Percentiles rank a stretch among this genome's conserved stretches.
These are phyloP conservation scores for Chaetorhynchus papuensis DNA, from an alignment of 2,113 vertebrate genomes.

Conservation along the genomic window DNA sequence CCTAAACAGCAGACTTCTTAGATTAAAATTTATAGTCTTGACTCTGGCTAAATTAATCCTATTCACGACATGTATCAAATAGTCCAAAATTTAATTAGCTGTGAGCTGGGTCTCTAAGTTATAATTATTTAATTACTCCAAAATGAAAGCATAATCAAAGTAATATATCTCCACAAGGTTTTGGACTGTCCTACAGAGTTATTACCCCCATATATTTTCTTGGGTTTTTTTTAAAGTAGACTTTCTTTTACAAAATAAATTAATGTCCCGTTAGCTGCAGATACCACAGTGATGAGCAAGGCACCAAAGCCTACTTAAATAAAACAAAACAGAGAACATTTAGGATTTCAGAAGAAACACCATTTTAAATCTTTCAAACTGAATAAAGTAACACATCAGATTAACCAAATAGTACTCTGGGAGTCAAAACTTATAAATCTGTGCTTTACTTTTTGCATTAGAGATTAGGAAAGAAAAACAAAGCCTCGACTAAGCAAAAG, in stretches of 20 bases:
- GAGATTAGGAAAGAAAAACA: not conserved
- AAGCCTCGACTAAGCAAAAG: not conserved
- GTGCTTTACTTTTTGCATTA: not conserved
- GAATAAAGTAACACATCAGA: not conserved
- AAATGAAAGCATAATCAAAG: conserved; percentile 65
- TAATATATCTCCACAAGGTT: conserved; percentile 50
- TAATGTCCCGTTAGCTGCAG: not conserved
- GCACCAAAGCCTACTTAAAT: not conserved
- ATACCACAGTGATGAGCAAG: not conserved
- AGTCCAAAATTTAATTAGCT: conserved; percentile 67
- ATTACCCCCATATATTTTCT: not conserved
- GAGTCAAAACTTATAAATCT: not conserved
- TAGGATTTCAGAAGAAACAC: not conserved
- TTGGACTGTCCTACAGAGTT: conserved; percentile 7
- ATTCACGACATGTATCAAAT: conserved; percentile 29
- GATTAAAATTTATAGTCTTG: conserved; percentile 50
- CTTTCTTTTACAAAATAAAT: not conserved
- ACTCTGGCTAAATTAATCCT: conserved; percentile 58
- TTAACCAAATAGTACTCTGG: not conserved
- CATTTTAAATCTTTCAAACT: not conserved
- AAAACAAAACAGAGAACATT: not conserved
- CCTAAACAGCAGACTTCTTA: conserved; percentile 26
- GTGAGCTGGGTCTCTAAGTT: conserved; percentile 53
- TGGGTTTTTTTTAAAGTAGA: not conserved
- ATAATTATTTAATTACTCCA: conserved; percentile 72